Base-by-base conservation (phyloP, 2,888 invertebrate genomes). In the Drosophila cognata region DNA sequence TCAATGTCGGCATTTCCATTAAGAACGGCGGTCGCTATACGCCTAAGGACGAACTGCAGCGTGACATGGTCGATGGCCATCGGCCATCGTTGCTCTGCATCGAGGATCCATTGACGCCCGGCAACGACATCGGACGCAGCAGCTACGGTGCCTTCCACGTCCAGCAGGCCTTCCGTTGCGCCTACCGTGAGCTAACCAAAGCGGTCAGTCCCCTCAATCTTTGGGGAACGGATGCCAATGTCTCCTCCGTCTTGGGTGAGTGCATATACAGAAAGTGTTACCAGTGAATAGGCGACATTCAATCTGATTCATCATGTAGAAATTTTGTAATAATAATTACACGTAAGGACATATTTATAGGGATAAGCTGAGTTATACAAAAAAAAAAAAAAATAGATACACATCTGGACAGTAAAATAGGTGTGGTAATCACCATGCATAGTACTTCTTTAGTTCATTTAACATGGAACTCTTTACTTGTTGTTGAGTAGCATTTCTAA, bases 61-160 rank as follows among this genome's bases (percentile, higher is more conserved):
- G 96, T 93, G 97, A 98, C 91, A 98, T 99, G 98, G 96, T 97
- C 84, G 98, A 98, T 93, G 98, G 98, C 0, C 98, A 98, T 93
- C 95, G 98, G 56, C 98, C 98, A 29, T 98, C 99, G 77, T 94
- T 99, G 92, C 94, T 99, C 78, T 99, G 99, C 92, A 99, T 99
- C 87, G 99, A 99, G 94, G 99, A 99, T 94, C 99, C 99, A 29
- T 95, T 99, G 51, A 97, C 98, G 75, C 96, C 98, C 21, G 98
- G 97, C 80, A 99, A 99, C 93, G 99, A 99, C 93, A 99, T 99
- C 92, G 99, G 99, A 11, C 96, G 99, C 85, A 98, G 98, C 93
- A 99, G 99, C 91, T 99, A 99, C 93, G 99, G 93, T 21, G 93
- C 93, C 48, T 82, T 94, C 46, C 93, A 94, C 93, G 97, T 97